A percentile compares a stretch with the other conserved stretches of the same genome.
Conservation (phyloP, 2,888 invertebrate genomes). For the Rhagium mordax region DNA sequence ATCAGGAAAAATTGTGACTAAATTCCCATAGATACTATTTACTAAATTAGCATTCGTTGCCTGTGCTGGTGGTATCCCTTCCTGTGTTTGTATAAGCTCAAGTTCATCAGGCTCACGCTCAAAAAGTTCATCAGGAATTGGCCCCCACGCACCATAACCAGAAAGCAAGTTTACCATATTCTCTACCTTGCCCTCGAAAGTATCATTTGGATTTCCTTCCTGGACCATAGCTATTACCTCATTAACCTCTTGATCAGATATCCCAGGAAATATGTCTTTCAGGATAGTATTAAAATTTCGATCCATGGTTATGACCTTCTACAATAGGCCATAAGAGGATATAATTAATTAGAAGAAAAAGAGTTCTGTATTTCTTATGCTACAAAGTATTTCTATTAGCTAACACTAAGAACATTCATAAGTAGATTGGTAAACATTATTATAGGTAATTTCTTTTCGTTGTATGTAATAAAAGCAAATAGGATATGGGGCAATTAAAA, state of each 20-base stretch:
- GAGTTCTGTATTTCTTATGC: no score
- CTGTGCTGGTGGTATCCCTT: no score
- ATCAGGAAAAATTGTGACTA: constrained; percentile 53
- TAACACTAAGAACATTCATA: no score
- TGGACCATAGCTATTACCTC: constrained; percentile 52
- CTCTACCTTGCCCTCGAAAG: constrained; percentile 52
- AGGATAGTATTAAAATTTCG: constrained; percentile 26
- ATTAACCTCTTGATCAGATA: constrained; percentile 46
- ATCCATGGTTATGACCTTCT: background rate
- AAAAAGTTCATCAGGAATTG: constrained; percentile 21
- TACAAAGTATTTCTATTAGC: no score
- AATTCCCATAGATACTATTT: constrained; percentile 26
- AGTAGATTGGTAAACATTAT: no score
- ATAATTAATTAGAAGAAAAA: no score
- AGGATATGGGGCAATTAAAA: no score
- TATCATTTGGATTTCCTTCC: constrained; percentile 43
- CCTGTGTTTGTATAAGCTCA: no score
- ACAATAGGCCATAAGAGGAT: no score
- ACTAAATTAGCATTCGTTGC: background rate
- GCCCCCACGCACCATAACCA: constrained; percentile 39
- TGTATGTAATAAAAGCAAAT: no score
- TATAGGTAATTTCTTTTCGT: no score
- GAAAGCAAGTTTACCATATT: constrained; percentile 56
- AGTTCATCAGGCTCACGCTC: background rate
- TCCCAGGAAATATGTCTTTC: constrained; percentile 54